Base-by-base conservation (phyloP, 2,113 vertebrate genomes). In the Hyperoodon ampullatus region DNA sequence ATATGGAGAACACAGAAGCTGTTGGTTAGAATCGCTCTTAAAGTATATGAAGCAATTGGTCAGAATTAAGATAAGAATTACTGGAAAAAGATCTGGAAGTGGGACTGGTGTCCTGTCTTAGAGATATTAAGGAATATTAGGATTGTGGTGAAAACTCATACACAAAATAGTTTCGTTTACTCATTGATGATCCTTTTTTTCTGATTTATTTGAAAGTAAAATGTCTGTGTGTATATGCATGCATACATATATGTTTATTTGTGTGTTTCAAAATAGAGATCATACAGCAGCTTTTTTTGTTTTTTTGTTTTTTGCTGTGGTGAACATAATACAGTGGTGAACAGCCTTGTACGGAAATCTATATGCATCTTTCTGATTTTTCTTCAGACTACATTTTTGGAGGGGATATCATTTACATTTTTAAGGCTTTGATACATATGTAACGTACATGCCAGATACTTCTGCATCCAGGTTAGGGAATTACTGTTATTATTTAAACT, bases 181-280 rank as follows among this genome's bases (percentile, higher is more conserved):
- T 90, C 16, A 58, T 3, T 47, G 72, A 26, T 68, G 23, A 66
- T 18, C 85, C 47, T 44, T 55, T 1, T 70, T 92, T 42, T 61
- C 61, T 78, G 30, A 26, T 88, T 93, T 77, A 61, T 63, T 82
- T 91, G 82, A 93, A 92, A 81, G 75, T 78, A 53, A 87, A 87
- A 8, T 81, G 26, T 50, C 3, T 80, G 28, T 94, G 23, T 81
- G n/a, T n/a, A 9, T 83, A 60, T 63, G n/a, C 60, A 19, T 58
- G 21, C 6, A n/a, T 21, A 82, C 24, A 28, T 39, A 50, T 10
- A 44, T 26, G 55, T 10, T 39, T 80, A 35, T 90, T 28, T 72
- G 2, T 89, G 44, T 96, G 50, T 63, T 92, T 92, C 44, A 86
- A 44, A 88, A 39, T 80, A 44, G 72, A 71, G 47, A 44, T 71